Evolutionary conservation across 2,113 vertebrate species (phyloP).

Genomic region (Pelusios castaneus): DNA sequence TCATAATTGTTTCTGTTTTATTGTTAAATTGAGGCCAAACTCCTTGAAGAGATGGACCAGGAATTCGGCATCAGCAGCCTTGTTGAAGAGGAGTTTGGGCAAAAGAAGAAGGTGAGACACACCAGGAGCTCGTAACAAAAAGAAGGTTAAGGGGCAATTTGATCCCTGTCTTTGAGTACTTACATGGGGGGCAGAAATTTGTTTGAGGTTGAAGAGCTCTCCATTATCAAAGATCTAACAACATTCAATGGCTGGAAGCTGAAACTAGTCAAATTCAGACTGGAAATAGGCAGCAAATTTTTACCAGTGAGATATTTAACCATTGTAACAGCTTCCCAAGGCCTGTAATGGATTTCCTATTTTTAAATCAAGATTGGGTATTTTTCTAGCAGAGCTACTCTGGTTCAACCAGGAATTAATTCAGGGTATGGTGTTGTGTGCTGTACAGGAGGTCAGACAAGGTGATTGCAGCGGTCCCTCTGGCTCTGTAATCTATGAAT

Average conservation of each 20-base stretch:
- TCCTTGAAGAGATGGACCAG: slow-evolving; percentile 94
- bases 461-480: background rate
- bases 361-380: background rate
- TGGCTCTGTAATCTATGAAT: background rate
- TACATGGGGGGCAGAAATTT: background rate
- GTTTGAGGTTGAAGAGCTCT: background rate
- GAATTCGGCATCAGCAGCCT: slow-evolving; percentile 92
- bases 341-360: background rate
- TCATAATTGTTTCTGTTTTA: background rate
- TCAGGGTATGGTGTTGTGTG: background rate
- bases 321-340: background rate
- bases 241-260: background rate
- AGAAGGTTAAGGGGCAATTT: background rate
- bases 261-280: background rate
- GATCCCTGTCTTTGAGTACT: background rate
- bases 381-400: background rate
- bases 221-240: background rate
- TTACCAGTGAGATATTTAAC: background rate
- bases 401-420: background rate
- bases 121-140: background rate
- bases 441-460: background rate
- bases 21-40: slow-evolving; percentile 77
- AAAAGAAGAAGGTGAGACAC: slow-evolving; percentile 75
- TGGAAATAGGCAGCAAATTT: background rate
- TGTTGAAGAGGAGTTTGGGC: slow-evolving; percentile 90